Evolutionary conservation across 2,797 vertebrate species (phyloP).

Genomic region (Loris lydekkerianus): DNA sequence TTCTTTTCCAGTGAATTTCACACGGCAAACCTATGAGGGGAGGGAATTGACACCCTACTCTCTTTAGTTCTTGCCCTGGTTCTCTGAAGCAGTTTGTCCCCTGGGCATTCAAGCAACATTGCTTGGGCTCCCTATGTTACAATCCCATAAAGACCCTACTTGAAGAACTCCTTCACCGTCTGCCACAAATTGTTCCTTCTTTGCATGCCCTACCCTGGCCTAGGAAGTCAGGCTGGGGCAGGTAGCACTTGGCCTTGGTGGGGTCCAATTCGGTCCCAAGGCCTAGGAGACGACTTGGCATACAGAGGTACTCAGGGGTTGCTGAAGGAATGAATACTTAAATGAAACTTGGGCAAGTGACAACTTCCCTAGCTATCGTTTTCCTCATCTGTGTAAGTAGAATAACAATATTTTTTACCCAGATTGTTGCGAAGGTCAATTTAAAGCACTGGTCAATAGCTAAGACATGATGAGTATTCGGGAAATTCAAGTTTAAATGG

Average conservation of each 20-base stretch:
- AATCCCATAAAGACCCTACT: background rate
- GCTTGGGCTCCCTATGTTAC: background rate
- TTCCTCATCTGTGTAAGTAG: background rate
- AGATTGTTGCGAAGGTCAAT: background rate
- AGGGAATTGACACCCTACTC: background rate
- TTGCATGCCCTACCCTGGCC: background rate
- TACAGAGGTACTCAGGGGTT: background rate
- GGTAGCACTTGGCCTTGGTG: background rate
- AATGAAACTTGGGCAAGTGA: background rate
- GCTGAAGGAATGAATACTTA: background rate
- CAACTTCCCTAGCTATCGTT: background rate
- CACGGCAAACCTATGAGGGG: background rate
- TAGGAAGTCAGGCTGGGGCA: background rate
- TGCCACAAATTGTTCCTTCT: background rate
- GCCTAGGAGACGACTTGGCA: background rate
- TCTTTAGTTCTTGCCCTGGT: background rate
- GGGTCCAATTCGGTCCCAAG: background rate
- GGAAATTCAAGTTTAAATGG: slow-evolving; percentile 45
- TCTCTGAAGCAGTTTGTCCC: background rate
- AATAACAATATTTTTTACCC: background rate
- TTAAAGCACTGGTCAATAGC: background rate
- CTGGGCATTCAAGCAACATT: background rate
- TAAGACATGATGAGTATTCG: background rate
- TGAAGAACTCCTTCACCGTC: background rate
- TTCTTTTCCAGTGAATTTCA: background rate